phyloP scores from a whole-genome alignment of 2,888 invertebrate species.

The Acholoe squamosa region DNA sequence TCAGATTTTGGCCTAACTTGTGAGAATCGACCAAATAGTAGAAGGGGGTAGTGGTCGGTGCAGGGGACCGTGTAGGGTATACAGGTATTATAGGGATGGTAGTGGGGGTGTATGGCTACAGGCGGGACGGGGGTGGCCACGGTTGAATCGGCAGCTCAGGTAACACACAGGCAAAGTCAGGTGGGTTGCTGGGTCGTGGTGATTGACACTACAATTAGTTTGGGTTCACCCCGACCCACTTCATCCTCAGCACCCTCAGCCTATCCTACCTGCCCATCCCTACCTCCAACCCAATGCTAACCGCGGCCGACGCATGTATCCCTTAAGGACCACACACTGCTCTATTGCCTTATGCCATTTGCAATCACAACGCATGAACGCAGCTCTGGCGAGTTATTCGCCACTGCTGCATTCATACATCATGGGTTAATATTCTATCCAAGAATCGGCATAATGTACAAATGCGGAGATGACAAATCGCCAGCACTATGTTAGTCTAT shows the following conservation, averaged over 20 bases:
- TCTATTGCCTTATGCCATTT: too few relatives aligned
- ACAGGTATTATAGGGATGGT: background rate
- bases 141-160: constrained; percentile 18
- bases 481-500: too few relatives aligned
- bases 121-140: constrained; percentile 10
- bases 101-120: background rate
- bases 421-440: too few relatives aligned
- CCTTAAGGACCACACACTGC: too few relatives aligned
- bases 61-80: constrained; percentile 2
- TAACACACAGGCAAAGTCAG: constrained; percentile 48
- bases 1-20: too few relatives aligned
- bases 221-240: constrained; percentile 15
- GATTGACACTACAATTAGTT: constrained; percentile 61
- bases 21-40: too few relatives aligned
- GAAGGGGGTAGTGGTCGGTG: background rate
- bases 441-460: too few relatives aligned
- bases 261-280: background rate
- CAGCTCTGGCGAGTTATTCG: too few relatives aligned
- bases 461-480: too few relatives aligned
- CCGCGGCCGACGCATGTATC: too few relatives aligned
- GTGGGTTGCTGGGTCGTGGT: constrained; percentile 41
- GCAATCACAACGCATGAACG: too few relatives aligned
- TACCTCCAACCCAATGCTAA: background rate
- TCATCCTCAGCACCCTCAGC: background rate
- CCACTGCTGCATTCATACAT: too few relatives aligned